A percentile compares a stretch with the other conserved stretches of the same genome.
phyloP scores from a whole-genome alignment of 2,113 vertebrate species.

The Clupea harengus region DNA sequence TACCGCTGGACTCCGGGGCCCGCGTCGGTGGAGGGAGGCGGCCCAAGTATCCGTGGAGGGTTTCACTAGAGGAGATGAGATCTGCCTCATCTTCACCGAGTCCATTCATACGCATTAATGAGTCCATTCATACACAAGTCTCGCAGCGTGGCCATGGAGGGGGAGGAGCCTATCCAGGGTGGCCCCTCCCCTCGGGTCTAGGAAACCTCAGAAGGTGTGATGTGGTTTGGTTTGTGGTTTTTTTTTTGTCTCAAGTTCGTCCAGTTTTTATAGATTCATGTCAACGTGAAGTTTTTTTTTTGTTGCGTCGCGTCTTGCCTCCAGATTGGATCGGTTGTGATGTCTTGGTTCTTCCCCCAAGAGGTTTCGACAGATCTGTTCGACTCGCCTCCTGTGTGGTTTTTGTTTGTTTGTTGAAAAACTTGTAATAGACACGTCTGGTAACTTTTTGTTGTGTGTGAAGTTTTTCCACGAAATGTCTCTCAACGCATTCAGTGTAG shows the following conservation, averaged over 20 bases:
- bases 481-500: constrained; percentile 94
- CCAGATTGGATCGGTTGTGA: constrained; percentile 77
- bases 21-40: constrained; percentile 64
- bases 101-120: constrained; percentile 84
- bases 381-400: constrained; percentile 16
- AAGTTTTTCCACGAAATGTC: constrained; percentile 84
- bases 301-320: constrained; percentile 50
- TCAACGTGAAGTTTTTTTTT: constrained; percentile 44
- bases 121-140: constrained; percentile 90
- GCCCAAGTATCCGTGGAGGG: constrained; percentile 74
- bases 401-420: constrained; percentile 61
- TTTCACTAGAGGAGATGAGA: constrained; percentile 79
- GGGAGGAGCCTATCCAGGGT: constrained; percentile 64
- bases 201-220: constrained; percentile 80
- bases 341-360: constrained; percentile 66
- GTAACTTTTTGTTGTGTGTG: constrained; percentile 72
- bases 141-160: constrained; percentile 82
- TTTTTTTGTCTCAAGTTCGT: constrained; percentile 41
- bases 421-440: constrained; percentile 82
- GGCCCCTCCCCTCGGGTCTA: constrained; percentile 74
- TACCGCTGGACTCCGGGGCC: constrained; percentile 77
- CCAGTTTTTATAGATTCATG: constrained; percentile 13
- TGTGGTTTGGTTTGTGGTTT: constrained; percentile 73
- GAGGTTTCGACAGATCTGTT: background rate
- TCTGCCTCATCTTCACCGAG: constrained; percentile 82